Base-by-base conservation (phyloP, 2,797 vertebrate genomes). In the Rhadinocentrus ornatus region DNA sequence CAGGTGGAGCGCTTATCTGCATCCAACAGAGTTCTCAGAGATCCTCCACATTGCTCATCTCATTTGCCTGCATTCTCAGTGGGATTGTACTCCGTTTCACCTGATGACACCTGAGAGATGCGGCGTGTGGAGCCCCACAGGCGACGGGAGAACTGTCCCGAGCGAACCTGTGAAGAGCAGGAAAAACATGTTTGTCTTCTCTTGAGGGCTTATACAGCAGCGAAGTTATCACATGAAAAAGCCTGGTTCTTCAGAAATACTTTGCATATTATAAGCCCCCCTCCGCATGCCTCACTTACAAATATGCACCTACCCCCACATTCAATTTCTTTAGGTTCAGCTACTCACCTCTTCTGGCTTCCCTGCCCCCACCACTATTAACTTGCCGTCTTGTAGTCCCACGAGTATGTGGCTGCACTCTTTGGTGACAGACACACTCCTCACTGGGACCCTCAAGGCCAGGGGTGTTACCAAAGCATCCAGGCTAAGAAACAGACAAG, bases 341-440 rank as follows among this genome's bases (percentile, higher is more conserved):
- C 27, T 76, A 82, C 91, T 93, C 84, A 99, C 98, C 97, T 98
- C 95, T 0, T 96, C 92, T 0, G 97, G 97, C 87, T 97, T 96
- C 69, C 97, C 97, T 0, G 97, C 96, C 57, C 97, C 96, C 84
- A 99, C 97, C 84, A 99, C 96, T 0, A 99, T 99, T 52, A 99
- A 93, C 81, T 99, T 99, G 24, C 98, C 98, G 0, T 99, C 96
- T 75, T 97, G 96, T 68, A 99, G 89, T 26, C 97, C 97, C 88
- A 98, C 96, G 8, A 99, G 91, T 86, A 98, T 96, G 87, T 99
- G 98, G 89, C 97, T 99, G 90, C 82, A 94, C 92, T 98, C 97
- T 89, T 98, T 99, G 70, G 97, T 99, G 87, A 99, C 93, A 0
- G 96, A 96, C 78, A 99, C 95, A 44, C 97, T 96, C 88, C 95